These are phyloP conservation scores for Drosophila hydei DNA, from an alignment of 1,140 invertebrate genomes.

Conservation along the genomic window DNA sequence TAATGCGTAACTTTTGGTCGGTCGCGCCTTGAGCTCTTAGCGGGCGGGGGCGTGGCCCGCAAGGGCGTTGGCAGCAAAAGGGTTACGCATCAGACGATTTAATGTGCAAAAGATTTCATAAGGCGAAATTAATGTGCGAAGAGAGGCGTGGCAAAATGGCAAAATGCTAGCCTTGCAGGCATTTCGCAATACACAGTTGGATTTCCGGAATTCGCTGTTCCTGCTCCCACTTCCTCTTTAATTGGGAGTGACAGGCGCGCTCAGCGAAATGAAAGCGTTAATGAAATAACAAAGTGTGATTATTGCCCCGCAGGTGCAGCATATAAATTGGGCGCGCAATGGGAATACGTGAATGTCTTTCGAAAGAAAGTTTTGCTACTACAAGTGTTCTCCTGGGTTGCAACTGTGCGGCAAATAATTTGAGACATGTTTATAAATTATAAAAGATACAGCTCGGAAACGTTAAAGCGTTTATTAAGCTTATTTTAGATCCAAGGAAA, in stretches of 20 bases:
- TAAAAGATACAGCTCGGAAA: not conserved
- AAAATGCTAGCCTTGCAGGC: conserved; percentile 5
- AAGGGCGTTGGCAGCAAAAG: conserved; percentile 7
- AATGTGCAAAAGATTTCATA: conserved; percentile 65
- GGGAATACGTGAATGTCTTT: conserved; percentile 19
- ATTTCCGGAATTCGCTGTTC: conserved; percentile 11
- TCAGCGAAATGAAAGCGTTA: conserved; percentile 41
- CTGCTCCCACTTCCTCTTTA: conserved; percentile 9
- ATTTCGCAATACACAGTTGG: conserved; percentile 1
- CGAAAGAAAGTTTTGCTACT: conserved; percentile 6
- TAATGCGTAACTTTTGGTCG: conserved; percentile 64
- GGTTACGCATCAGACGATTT: conserved; percentile 46
- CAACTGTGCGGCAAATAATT: conserved; percentile 18
- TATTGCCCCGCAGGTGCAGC: conserved; percentile 31
- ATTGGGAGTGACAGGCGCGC: conserved; percentile 44
- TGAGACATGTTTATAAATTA: not conserved
- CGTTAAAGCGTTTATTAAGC: not conserved
- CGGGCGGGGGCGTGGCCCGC: conserved; percentile 4
- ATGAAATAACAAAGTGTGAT: conserved; percentile 62
- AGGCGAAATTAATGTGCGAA: conserved; percentile 56
- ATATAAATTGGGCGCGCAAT: conserved; percentile 3
- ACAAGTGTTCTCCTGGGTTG: conserved; percentile 17
- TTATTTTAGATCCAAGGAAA: no score
- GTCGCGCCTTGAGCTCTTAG: not conserved
- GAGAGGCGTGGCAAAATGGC: not conserved